Base-by-base conservation (phyloP, 2,888 invertebrate species). In the Agonum fuliginosum region DNA sequence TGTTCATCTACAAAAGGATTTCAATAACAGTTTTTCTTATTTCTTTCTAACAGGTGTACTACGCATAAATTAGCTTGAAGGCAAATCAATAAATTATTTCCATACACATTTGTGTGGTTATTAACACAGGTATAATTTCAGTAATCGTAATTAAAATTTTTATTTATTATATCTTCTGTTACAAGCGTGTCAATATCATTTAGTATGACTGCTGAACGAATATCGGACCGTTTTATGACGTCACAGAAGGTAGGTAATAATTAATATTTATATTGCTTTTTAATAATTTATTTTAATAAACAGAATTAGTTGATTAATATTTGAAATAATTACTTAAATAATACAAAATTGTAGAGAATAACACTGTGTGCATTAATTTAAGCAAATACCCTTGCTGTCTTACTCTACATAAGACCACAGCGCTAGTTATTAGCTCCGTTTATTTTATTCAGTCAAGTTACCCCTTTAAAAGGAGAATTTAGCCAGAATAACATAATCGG, bases 131-230 rank as follows among this genome's bases (percentile, higher is more conserved):
- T 73, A 65, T 74, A 43, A 65, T 74, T 74, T 74, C 41, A 54
- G 20, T 72, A 54, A 72, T 72, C 72, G 54, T 54, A 74, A 74
- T 74, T 74, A 74, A 74, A 43, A 62, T 74, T 74, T 62, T 65
- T 74, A 74, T 74, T 74, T 74, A 74, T 74, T 74, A 65, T 74
- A 71, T 71, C 71, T 62, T 24, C 24, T 24, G 27, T 74, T 43
- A 65, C 30, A 62, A 46, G 46, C 46, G 17, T 46, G 34, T 67
- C 67, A 58, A 17, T 58, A 30, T 58, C 14, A 12, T 30, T 58
- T 30, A 58, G 27, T 17, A 19, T 27, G 14, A 22, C 48, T 48
- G 19, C 48, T 48, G 19, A 5, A 10, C 12, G 30, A n/a, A n/a
- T n/a, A n/a, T n/a, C n/a, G 30, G 14, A 6, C 46, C 46, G 8